Evolutionary conservation across 2,888 invertebrate genomes (phyloP).

Genomic region (Hermaeophaga mercurialis): DNA sequence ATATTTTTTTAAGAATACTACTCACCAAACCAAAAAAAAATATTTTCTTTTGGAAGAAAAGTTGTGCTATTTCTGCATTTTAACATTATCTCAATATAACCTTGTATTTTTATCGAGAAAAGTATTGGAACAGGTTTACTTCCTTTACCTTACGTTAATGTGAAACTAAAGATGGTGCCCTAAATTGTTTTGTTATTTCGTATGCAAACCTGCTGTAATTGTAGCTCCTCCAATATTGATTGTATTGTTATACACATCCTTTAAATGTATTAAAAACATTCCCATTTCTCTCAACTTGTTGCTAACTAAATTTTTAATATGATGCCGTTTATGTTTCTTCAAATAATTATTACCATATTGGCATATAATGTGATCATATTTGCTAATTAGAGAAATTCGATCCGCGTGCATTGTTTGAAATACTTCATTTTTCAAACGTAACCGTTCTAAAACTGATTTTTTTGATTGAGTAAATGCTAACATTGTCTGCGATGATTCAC

Average conservation of each 20-base stretch:
- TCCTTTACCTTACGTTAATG: slow-evolving; percentile 37
- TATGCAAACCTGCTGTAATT: slow-evolving; percentile 35
- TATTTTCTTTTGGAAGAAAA: slow-evolving; percentile 36
- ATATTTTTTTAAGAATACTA: slow-evolving; percentile 35
- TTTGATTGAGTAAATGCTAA: slow-evolving; percentile 33
- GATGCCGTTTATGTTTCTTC: slow-evolving; percentile 39
- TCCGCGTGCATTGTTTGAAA: slow-evolving; percentile 40
- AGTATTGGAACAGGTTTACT: slow-evolving; percentile 24
- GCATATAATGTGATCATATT: slow-evolving; percentile 37
- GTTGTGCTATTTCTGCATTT: slow-evolving; percentile 27
- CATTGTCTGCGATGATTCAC: slow-evolving; percentile 33
- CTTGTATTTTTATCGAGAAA: slow-evolving; percentile 22
- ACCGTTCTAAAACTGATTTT: slow-evolving; percentile 29
- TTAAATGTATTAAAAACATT: slow-evolving; percentile 35
- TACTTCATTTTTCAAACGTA: slow-evolving; percentile 40
- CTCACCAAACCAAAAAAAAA: slow-evolving; percentile 39
- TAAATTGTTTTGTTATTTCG: slow-evolving; percentile 31
- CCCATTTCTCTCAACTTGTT: slow-evolving; percentile 42
- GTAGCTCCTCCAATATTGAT: slow-evolving; percentile 25
- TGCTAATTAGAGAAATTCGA: slow-evolving; percentile 34
- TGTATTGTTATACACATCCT: slow-evolving; percentile 33
- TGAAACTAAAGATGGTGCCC: slow-evolving; percentile 35
- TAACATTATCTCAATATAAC: slow-evolving; percentile 18
- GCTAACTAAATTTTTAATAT: slow-evolving; percentile 38
- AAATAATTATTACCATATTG: slow-evolving; percentile 42